Base-by-base conservation (phyloP, 2,888 invertebrate species). In the Fragum whitleyi region DNA sequence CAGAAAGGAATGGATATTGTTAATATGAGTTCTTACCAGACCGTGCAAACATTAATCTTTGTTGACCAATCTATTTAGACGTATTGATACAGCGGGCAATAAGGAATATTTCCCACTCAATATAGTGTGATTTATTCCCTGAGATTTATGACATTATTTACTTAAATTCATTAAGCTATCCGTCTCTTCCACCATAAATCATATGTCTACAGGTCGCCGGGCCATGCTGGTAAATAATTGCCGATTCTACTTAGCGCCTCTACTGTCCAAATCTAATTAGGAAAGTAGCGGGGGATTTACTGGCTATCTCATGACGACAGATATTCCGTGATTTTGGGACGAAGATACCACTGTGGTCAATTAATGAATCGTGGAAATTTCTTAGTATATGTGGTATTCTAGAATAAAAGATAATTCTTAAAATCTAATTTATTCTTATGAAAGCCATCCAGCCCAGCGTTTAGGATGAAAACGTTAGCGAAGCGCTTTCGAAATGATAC, bases 71-170 rank as follows among this genome's bases (percentile, higher is more conserved):
- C 32, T 19, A 32, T 29, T 29, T 32, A 16, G 21, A 42, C 42
- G n/a, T 42, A 42, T 65, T 36, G 39, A 42, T 21, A 29, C 23
- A 65, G 32, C 32, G 21, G 23, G 42, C 65, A 65, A 65, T 65
- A 32, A 65, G 65, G 65, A 32, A 14, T 26, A 39, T 65, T 65
- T 65, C 65, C n/a, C 65, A 9, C 42, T 23, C 65, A 65, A 65
- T 65, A 65, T 42, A 23, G 39, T 21, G 65, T 65, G 65, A 65
- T 65, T 65, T 65, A 65, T 65, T 42, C 26, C 36, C 65, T 23
- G 11, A 7, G 65, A 74, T 76, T 76, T 80, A 74, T 77, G 69
- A 53, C 65, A 59, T 74, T 81, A 81, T 81, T 77, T 77, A 81
- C 77, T 77, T 81, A 74, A 77, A 77, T 77, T 81, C 77, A 77